Evolutionary conservation across 2,888 invertebrate genomes (phyloP).

Genomic region (Baronia brevicornis): DNA sequence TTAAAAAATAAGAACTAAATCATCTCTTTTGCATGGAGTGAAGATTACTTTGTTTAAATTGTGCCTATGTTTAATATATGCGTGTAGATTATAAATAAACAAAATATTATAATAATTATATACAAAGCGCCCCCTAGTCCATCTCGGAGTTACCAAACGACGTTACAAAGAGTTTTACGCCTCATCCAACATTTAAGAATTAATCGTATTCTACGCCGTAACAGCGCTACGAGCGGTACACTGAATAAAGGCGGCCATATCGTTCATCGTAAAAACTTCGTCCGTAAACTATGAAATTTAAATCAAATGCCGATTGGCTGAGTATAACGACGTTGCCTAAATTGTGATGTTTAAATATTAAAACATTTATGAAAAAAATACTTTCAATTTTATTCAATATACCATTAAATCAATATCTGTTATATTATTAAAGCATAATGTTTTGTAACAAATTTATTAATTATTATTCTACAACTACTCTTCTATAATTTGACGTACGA

Average conservation of each 20-base stretch:
- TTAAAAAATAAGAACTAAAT: too few species aligned
- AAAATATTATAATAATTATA: constrained; percentile 3
- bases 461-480: too few species aligned
- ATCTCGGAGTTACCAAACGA: constrained; percentile 16
- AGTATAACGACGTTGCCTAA: constrained; percentile 8
- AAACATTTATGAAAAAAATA: too few species aligned
- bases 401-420: too few species aligned
- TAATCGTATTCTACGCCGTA: constrained; percentile 45
- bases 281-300: constrained; percentile 58
- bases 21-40: too few species aligned
- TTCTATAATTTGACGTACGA: too few species aligned
- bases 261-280: constrained; percentile 60
- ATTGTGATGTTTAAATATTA: too few species aligned
- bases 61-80: too few species aligned
- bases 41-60: too few species aligned
- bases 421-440: too few species aligned
- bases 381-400: too few species aligned
- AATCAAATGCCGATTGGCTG: constrained; percentile 38
- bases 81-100: not conserved
- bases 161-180: constrained; percentile 28
- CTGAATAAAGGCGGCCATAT: constrained; percentile 30
- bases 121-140: constrained; percentile 10
- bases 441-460: too few species aligned
- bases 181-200: constrained; percentile 63
- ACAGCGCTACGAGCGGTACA: constrained; percentile 22